Percentiles rank a stretch among this genome's conserved stretches.
These are phyloP conservation scores for Diploscapter pachys DNA, from an alignment of 1,140 invertebrate genomes.

Conservation along the genomic window DNA sequence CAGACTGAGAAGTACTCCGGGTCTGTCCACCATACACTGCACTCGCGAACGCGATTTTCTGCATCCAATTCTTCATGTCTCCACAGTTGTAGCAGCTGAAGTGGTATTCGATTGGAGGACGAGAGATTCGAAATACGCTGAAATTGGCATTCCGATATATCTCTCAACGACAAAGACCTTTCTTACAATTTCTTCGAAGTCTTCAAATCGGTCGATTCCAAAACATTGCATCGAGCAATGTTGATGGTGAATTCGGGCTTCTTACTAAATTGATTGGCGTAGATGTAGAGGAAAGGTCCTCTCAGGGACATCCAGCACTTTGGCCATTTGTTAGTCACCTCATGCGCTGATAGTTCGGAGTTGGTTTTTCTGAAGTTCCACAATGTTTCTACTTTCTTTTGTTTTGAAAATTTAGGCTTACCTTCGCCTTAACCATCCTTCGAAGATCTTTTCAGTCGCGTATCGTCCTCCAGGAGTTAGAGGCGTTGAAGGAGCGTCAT, in stretches of 20 bases:
- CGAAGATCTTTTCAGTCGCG: constrained; percentile 18
- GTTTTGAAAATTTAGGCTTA: too few relatives aligned
- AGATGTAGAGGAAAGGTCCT: constrained; percentile 22
- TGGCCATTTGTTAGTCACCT: constrained; percentile 36
- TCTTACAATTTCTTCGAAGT: constrained; percentile 40
- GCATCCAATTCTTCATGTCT: constrained; percentile 37
- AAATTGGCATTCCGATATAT: neutral
- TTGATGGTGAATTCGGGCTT: constrained; percentile 29
- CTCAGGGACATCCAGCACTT: constrained; percentile 37
- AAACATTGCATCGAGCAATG: constrained; percentile 31
- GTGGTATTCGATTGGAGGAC: constrained; percentile 25
- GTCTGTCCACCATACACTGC: constrained; percentile 15
- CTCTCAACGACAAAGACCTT: neutral
- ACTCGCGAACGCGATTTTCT: constrained; percentile 32
- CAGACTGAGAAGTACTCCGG: constrained; percentile 46
- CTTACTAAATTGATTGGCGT: constrained; percentile 29
- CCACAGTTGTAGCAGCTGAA: constrained; percentile 22
- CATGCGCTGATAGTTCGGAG: constrained; percentile 20
- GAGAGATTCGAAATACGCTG: constrained; percentile 32
- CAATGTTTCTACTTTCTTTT: too few relatives aligned
- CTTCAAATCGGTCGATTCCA: constrained; percentile 31
- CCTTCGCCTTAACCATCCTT: constrained; percentile 30
- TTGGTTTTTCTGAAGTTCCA: constrained; percentile 2
- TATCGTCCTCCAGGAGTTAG: constrained; percentile 13
- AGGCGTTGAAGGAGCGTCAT: constrained; percentile 20